These are phyloP conservation scores for Drosophila paracracens DNA, from an alignment of 2,888 invertebrate species.

Conservation along the genomic window DNA sequence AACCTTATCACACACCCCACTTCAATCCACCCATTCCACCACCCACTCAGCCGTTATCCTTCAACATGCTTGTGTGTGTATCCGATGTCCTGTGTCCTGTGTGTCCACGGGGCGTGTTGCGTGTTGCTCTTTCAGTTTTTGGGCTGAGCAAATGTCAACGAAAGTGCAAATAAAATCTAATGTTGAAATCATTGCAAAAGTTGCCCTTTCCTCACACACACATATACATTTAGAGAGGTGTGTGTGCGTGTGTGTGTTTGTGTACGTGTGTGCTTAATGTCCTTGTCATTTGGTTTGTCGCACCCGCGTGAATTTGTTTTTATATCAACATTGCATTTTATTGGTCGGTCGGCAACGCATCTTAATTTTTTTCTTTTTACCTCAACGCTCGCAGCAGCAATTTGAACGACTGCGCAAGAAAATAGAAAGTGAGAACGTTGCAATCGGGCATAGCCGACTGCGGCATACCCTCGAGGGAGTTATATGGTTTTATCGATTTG, in stretches of 20 bases:
- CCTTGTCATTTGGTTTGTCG: conserved; percentile 77
- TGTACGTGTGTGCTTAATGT: conserved; percentile 52
- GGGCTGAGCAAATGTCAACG: conserved; percentile 75
- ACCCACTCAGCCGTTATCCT: not conserved
- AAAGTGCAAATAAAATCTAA: conserved; percentile 82
- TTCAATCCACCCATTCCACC: not conserved
- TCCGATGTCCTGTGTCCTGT: not conserved
- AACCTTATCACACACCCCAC: conserved; percentile 9
- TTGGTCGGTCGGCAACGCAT: conserved; percentile 59
- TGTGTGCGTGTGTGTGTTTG: conserved; percentile 4
- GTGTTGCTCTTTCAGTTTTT: conserved; percentile 45
- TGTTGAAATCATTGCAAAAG: conserved; percentile 80
- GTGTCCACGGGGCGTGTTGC: conserved; percentile 35
- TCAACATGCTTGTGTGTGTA: not conserved
- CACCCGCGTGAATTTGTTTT: conserved; percentile 80
- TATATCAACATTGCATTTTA: conserved; percentile 80
- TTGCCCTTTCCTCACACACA: conserved; percentile 41
- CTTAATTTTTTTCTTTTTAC: conserved; percentile 5
- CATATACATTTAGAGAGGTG: conserved; percentile 4
- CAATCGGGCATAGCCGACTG: not conserved
- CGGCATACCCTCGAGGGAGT: not conserved
- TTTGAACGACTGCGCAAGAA: conserved; percentile 3
- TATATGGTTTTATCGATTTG: not conserved
- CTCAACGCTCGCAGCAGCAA: conserved; percentile 20
- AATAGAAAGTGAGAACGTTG: not conserved